Evolutionary conservation across 2,888 invertebrate species (phyloP).

Genomic region (Apotomis turbidana): DNA sequence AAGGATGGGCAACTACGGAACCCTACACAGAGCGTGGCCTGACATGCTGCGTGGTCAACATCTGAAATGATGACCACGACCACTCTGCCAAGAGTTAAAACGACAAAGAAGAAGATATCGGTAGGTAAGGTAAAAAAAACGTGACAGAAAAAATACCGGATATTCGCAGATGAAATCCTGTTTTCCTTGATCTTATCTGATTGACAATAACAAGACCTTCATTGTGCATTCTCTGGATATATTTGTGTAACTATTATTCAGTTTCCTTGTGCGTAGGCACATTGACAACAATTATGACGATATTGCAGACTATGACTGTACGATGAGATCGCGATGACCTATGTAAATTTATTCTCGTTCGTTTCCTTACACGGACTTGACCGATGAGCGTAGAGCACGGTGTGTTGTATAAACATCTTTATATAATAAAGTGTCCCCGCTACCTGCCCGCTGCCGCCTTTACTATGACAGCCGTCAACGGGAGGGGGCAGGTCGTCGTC

Average conservation of each 20-base stretch:
- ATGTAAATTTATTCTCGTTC: neutral
- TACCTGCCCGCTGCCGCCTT: too few species aligned
- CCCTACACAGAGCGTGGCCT: too few species aligned
- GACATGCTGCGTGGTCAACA: too few species aligned
- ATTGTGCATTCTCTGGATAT: neutral
- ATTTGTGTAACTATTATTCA: neutral
- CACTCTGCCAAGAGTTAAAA: too few species aligned
- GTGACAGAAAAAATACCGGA: neutral
- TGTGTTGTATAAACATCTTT: too few species aligned
- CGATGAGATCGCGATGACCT: neutral
- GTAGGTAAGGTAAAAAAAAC: neutral
- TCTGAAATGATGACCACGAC: too few species aligned
- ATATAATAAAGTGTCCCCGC: too few species aligned
- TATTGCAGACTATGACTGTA: neutral
- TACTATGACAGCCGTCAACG: too few species aligned
- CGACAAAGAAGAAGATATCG: too few species aligned
- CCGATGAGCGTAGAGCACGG: neutral
- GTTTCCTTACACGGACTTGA: constrained; percentile 9
- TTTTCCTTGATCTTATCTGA: constrained; percentile 13
- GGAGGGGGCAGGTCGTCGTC: too few species aligned
- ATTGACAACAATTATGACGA: neutral
- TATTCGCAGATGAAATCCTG: neutral
- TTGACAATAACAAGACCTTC: neutral
- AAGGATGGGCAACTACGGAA: too few species aligned
- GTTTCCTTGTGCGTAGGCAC: neutral